phyloP scores from a whole-genome alignment of 2,113 vertebrate species.

The Irena cyanogastra region DNA sequence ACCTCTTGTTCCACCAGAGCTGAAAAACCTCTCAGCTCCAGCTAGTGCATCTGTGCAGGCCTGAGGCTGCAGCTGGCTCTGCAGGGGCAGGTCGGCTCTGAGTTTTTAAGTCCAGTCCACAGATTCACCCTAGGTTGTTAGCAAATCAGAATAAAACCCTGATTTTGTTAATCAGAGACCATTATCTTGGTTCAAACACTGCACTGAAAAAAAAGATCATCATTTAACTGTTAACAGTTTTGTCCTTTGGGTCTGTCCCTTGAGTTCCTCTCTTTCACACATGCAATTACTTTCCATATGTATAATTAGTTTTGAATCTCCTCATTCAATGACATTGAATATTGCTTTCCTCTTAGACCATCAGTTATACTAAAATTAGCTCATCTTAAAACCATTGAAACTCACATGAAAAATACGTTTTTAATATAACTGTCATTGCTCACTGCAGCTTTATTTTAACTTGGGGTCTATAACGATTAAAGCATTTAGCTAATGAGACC shows the following conservation, averaged over 20 bases:
- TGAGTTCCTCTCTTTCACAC: background rate
- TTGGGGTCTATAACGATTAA: background rate
- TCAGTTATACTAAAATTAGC: constrained; percentile 1
- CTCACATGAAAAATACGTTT: background rate
- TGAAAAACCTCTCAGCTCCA: background rate
- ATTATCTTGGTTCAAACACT: background rate
- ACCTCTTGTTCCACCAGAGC: background rate
- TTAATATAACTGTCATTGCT: background rate
- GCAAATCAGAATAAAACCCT: background rate
- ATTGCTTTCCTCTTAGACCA: background rate
- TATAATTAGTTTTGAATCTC: background rate
- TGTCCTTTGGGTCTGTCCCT: background rate
- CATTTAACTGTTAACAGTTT: background rate
- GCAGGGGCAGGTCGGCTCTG: background rate
- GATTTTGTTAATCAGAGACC: background rate
- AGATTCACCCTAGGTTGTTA: background rate
- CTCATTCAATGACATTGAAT: background rate
- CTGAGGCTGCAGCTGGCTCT: background rate
- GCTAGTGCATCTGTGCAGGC: background rate
- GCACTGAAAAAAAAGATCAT: background rate
- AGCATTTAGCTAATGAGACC: background rate
- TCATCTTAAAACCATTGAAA: background rate
- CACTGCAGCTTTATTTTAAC: constrained; percentile 2
- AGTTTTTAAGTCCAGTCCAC: background rate
- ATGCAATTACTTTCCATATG: background rate